Percentiles rank a stretch among this genome's conserved stretches.
Evolutionary conservation across 1,140 invertebrate genomes (phyloP).

Genomic region (Panagrolaimus sp.): DNA sequence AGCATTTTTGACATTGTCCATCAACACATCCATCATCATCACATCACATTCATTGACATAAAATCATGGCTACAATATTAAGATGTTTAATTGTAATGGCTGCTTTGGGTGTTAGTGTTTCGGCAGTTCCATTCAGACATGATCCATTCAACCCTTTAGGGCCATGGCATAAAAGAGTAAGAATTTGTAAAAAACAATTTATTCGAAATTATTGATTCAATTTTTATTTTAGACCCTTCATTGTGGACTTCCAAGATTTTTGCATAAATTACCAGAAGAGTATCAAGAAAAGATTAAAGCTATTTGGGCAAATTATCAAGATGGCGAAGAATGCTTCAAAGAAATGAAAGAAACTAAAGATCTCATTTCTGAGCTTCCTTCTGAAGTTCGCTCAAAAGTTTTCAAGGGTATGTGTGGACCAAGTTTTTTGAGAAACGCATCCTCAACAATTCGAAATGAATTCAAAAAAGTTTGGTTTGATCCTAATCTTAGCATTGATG

Average conservation of each 20-base stretch:
- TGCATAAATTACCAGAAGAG: constrained; percentile 43
- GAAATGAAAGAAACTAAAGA: constrained; percentile 45
- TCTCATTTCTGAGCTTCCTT: constrained; percentile 35
- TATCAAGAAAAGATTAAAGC: constrained; percentile 43
- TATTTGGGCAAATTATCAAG: constrained; percentile 51
- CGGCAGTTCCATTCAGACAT: constrained; percentile 6
- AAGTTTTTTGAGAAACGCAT: constrained; percentile 46
- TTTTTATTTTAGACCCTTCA: constrained; percentile 35
- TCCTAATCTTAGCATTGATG: constrained; percentile 42
- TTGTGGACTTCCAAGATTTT: constrained; percentile 45
- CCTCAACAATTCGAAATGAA: constrained; percentile 39
- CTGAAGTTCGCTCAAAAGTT: constrained; percentile 38
- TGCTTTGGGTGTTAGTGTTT: neutral
- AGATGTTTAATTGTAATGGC: neutral
- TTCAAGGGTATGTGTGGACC: constrained; percentile 54
- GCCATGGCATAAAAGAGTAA: constrained; percentile 47
- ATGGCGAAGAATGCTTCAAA: constrained; percentile 48
- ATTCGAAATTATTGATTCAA: neutral
- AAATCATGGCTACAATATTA: neutral
- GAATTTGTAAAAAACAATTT: constrained; percentile 26
- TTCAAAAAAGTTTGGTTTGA: constrained; percentile 53
- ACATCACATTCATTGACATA: neutral
- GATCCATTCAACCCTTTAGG: constrained; percentile 53
- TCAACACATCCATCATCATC: neutral
- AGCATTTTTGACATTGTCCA: no score